Conservation (phyloP, 2,797 vertebrate genomes). For the Kryptolebias ocellatus region DNA sequence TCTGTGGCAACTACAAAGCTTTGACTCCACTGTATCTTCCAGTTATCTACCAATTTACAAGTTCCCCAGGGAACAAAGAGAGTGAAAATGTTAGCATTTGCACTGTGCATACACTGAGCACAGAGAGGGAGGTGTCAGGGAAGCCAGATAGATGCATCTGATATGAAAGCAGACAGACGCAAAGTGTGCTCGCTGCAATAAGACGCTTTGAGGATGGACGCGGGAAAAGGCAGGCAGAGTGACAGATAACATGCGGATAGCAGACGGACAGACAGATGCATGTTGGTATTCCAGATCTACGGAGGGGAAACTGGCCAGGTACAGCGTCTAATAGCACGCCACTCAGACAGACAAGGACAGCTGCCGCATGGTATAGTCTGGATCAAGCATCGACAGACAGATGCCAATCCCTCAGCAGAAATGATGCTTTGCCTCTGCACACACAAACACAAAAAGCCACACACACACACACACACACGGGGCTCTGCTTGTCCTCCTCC, state of each 20-base stretch:
- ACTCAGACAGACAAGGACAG: slow-evolving; percentile 51
- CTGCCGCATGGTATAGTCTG: slow-evolving; percentile 41
- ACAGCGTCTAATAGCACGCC: slow-evolving; percentile 46
- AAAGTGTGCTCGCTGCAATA: slow-evolving; percentile 27
- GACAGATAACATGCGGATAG: slow-evolving; percentile 65
- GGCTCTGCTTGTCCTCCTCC: slow-evolving; percentile 42
- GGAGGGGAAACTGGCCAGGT: slow-evolving; percentile 50
- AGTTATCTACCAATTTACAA: slow-evolving; percentile 50
- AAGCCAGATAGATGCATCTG: slow-evolving; percentile 9
- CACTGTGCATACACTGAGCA: slow-evolving; percentile 3
- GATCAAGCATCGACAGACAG: slow-evolving; percentile 61
- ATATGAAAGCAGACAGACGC: slow-evolving; percentile 51
- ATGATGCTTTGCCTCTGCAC: slow-evolving; percentile 38
- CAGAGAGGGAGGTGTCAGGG: slow-evolving; percentile 38
- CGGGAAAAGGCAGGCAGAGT: slow-evolving; percentile 52
- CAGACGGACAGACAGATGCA: slow-evolving; percentile 69
- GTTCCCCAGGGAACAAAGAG: slow-evolving; percentile 37
- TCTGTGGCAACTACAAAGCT: slow-evolving; percentile 38
- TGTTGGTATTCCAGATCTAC: slow-evolving; percentile 40
- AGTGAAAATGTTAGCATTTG: slow-evolving; percentile 25
- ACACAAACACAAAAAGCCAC: slow-evolving; percentile 1
- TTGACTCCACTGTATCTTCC: slow-evolving; percentile 56
- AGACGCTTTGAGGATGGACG: slow-evolving; percentile 35
- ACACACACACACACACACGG: slow-evolving; percentile 12
- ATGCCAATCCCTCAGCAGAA: slow-evolving; percentile 72